Evolutionary conservation across 2,113 vertebrate species (phyloP).

Genomic region (Pheucticus melanocephalus): DNA sequence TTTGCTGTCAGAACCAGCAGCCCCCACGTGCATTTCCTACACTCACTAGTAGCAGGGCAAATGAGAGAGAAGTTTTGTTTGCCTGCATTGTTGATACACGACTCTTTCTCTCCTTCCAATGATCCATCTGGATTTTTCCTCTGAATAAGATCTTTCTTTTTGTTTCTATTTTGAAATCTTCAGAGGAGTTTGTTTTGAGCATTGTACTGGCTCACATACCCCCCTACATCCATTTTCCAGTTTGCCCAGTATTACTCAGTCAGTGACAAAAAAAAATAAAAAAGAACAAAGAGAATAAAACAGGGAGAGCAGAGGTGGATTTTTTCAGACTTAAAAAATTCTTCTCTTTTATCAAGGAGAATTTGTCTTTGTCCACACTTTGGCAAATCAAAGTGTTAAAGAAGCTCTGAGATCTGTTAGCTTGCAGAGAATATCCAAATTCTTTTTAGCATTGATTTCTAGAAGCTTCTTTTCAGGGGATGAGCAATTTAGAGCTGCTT

Average conservation of each 20-base stretch:
- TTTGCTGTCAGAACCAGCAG: conserved; percentile 11
- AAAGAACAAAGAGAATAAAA: neutral
- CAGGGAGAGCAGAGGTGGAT: neutral
- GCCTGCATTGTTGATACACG: accelerated
- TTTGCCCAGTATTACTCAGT: neutral
- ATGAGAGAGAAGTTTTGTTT: neutral
- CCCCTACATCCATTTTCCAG: neutral
- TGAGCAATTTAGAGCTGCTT: neutral
- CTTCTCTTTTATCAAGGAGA: neutral
- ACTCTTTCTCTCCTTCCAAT: neutral
- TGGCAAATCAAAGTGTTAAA: neutral
- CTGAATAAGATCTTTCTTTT: neutral
- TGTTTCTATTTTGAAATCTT: neutral
- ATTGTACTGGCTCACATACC: neutral
- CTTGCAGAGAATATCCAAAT: neutral
- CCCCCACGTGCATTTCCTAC: neutral
- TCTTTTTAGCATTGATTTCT: neutral
- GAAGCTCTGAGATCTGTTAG: neutral
- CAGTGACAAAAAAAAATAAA: neutral
- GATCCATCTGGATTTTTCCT: neutral
- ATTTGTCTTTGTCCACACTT: neutral
- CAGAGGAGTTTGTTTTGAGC: neutral
- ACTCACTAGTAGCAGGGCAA: neutral
- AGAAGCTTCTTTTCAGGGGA: neutral
- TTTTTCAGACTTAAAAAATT: neutral